Conservation (phyloP, 2,797 vertebrate genomes). For the Falco novaeseelandiae region DNA sequence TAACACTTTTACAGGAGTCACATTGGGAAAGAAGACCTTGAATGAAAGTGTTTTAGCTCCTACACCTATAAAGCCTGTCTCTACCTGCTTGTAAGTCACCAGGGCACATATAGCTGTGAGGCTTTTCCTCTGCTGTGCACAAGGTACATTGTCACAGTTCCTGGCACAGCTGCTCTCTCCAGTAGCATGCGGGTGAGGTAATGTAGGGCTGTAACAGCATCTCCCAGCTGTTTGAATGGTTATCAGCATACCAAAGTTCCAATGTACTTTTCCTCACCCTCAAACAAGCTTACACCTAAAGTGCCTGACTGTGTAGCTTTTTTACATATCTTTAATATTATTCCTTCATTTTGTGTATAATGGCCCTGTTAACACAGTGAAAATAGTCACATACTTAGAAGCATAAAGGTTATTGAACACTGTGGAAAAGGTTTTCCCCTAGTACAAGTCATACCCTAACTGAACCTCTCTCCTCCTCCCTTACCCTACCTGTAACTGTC, state of each 20-base stretch:
- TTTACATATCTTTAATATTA: background rate
- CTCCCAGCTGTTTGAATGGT: background rate
- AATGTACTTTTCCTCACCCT: background rate
- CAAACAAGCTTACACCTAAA: background rate
- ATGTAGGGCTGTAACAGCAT: background rate
- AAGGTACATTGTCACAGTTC: background rate
- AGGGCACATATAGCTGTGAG: background rate
- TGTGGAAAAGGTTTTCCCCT: background rate
- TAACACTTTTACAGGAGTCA: background rate
- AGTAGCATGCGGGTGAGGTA: background rate
- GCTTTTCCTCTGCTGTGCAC: background rate
- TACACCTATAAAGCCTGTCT: conserved; percentile 5
- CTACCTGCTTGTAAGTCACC: background rate
- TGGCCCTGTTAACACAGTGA: background rate
- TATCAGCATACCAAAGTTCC: background rate
- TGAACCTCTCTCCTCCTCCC: background rate
- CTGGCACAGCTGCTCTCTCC: background rate
- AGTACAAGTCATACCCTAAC: background rate
- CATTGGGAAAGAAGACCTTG: background rate
- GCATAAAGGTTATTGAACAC: background rate
- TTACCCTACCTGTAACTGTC: background rate
- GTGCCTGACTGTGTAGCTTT: background rate
- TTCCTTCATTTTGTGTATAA: background rate
- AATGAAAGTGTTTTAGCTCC: background rate
- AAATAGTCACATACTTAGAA: background rate